Evolutionary conservation across 2,797 vertebrate species (phyloP).

Genomic region (Gorsachius magnificus): DNA sequence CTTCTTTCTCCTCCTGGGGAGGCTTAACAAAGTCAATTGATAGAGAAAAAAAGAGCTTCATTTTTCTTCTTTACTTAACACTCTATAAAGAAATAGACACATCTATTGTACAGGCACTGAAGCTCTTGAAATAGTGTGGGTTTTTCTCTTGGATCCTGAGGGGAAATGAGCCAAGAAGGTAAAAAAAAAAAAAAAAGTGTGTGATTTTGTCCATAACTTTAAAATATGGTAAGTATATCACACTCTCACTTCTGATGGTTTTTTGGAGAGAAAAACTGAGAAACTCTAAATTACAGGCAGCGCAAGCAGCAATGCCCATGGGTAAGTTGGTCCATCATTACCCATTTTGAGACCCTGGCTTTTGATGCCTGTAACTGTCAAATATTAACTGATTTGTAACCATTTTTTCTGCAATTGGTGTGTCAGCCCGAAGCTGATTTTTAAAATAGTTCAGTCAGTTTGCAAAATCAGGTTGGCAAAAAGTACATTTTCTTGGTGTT

Average conservation of each 20-base stretch:
- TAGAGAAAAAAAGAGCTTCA: not conserved
- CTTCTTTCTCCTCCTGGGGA: conserved; percentile 34
- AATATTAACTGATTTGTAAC: conserved; percentile 3
- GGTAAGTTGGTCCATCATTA: not conserved
- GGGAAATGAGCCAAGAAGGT: not conserved
- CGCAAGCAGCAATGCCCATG: not conserved
- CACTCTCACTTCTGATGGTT: not conserved
- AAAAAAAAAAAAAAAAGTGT: too few species aligned
- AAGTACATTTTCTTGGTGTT: not conserved
- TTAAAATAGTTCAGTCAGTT: not conserved
- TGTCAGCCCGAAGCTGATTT: conserved; percentile 1
- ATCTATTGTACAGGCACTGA: not conserved
- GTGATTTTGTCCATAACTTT: not conserved
- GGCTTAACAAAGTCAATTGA: conserved; percentile 16
- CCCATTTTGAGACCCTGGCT: not conserved
- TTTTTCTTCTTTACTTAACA: conserved; percentile 7
- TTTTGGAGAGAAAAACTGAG: not conserved
- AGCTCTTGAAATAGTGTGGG: conserved; percentile 4
- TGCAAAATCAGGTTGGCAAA: conserved; percentile 3
- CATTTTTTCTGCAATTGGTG: not conserved
- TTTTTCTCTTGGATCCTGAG: not conserved
- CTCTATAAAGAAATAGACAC: conserved; percentile 5
- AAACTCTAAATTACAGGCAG: not conserved
- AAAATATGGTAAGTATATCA: not conserved
- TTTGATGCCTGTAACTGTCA: conserved; percentile 4